Evolutionary conservation across 2,888 invertebrate genomes (phyloP).

Genomic region (Halictus quadricinctus): DNA sequence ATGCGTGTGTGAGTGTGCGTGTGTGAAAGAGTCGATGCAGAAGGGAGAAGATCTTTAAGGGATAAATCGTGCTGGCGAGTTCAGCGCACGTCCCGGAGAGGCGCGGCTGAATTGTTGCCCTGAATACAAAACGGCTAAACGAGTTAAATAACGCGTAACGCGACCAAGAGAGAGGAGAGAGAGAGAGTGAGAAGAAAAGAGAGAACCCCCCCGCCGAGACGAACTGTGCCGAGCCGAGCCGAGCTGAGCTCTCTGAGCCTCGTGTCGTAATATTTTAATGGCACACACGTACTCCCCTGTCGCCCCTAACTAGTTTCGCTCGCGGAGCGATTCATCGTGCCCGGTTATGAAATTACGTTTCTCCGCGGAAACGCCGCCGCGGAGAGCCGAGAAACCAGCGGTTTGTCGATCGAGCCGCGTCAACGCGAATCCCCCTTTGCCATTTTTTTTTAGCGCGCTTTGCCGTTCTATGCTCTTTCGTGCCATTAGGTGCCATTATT

Average conservation of each 20-base stretch:
- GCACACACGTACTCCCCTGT: conserved; percentile 26
- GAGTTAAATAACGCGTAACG: conserved; percentile 57
- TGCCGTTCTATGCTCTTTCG: neutral
- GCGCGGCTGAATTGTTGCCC: conserved; percentile 61
- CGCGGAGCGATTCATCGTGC: conserved; percentile 26
- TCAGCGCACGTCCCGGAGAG: conserved; percentile 58
- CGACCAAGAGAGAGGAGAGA: neutral
- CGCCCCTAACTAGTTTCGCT: conserved; percentile 43
- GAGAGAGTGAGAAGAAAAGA: neutral
- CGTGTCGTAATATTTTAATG: conserved; percentile 27
- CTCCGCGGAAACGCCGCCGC: neutral
- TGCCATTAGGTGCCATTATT: neutral
- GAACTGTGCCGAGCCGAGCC: neutral
- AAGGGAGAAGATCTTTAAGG: conserved; percentile 22
- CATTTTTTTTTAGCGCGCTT: neutral
- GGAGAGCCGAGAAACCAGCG: neutral
- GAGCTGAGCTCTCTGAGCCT: neutral
- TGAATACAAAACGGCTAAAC: conserved; percentile 69
- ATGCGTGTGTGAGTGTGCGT: neutral
- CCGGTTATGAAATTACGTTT: conserved; percentile 12
- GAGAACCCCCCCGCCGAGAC: no score
- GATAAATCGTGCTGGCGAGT: conserved; percentile 34
- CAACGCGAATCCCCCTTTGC: neutral
- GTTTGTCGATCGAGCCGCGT: neutral
- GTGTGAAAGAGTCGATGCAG: neutral